Evolutionary conservation across 2,888 invertebrate genomes (phyloP).

Genomic region (Pseudeuparius sepicola): DNA sequence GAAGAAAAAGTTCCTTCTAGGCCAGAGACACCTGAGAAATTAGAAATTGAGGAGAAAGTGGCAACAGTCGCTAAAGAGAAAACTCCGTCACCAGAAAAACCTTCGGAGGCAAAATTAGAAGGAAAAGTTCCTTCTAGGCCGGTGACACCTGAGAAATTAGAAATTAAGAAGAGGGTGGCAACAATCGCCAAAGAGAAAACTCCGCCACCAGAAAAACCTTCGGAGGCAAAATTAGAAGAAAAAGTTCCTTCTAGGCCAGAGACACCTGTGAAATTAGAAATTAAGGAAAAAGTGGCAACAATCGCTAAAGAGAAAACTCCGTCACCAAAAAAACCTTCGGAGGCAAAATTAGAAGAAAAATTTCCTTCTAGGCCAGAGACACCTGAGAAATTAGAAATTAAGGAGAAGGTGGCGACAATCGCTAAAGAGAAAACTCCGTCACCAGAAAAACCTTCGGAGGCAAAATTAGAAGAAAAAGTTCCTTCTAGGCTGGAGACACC

Average conservation of each 20-base stretch:
- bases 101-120: background rate
- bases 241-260: background rate
- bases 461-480: background rate
- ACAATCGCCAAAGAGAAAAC: background rate
- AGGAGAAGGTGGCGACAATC: background rate
- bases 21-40: too few species aligned
- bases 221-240: background rate
- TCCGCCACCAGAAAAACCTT: background rate
- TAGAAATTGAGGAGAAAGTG: too few species aligned
- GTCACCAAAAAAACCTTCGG: background rate
- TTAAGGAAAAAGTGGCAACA: background rate
- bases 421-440: background rate
- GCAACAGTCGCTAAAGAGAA: background rate
- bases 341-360: background rate
- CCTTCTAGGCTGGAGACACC: background rate
- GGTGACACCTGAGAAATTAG: slow-evolving; percentile 3
- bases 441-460: background rate
- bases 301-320: slow-evolving; percentile 2
- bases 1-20: too few species aligned
- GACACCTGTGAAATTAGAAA: background rate
- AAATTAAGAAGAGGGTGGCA: background rate
- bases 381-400: slow-evolving; percentile 1
- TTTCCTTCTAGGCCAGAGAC: too few species aligned
- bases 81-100: background rate
- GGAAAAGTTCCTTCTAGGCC: too few species aligned